These are phyloP conservation scores for Naso thynnoides DNA, from an alignment of 2,797 vertebrate genomes.

Conservation along the genomic window DNA sequence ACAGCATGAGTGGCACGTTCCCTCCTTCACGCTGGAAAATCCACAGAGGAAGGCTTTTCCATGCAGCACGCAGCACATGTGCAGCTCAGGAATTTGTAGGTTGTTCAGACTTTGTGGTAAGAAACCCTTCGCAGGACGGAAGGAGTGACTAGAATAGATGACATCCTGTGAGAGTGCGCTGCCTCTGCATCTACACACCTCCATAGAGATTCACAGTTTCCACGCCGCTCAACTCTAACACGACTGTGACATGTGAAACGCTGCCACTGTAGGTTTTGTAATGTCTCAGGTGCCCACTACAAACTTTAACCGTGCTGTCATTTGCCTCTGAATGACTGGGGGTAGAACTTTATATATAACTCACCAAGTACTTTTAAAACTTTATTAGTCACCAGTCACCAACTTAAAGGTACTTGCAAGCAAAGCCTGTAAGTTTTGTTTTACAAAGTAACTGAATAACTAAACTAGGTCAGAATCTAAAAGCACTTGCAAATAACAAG, in stretches of 20 bases:
- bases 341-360: conserved; percentile 9
- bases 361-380: conserved; percentile 5
- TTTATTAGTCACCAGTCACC: conserved; percentile 1
- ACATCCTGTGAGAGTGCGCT: conserved; percentile 79
- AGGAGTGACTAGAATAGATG: conserved; percentile 68
- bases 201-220: conserved; percentile 80
- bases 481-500: not conserved
- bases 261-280: conserved; percentile 18
- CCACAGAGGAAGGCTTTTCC: conserved; percentile 46
- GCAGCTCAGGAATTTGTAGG: conserved; percentile 56
- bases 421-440: not conserved
- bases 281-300: not conserved
- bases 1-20: not conserved
- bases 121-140: conserved; percentile 67
- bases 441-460: not conserved
- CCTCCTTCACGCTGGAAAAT: conserved; percentile 55
- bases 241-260: not conserved
- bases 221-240: conserved; percentile 42
- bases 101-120: conserved; percentile 30
- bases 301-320: not conserved
- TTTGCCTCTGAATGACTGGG: not conserved
- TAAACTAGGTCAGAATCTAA: not conserved
- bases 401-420: not conserved
- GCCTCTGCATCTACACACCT: conserved; percentile 58
- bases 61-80: conserved; percentile 7